Evolutionary conservation across 92 coral and sea anemone genomes (phyloP), one percentile per base, ranked within the genome.

Genomic region (Siderastrea radians): DNA sequence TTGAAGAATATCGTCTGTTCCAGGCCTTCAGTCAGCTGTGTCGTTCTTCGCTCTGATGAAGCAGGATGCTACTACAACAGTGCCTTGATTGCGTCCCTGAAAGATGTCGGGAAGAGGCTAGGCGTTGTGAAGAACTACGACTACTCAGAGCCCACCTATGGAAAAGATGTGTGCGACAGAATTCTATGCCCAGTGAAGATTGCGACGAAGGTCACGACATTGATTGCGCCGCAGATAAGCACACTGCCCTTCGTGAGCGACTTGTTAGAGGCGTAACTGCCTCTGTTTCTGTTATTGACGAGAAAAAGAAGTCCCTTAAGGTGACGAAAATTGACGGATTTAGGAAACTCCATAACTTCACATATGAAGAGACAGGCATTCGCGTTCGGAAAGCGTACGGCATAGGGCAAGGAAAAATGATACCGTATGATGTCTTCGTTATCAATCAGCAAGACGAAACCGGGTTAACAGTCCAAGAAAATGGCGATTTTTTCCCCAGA

Each of bases 121-220:
- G 78, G 78, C 53, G 45, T 73, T 49, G 59, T 73, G 7, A 38
- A 45, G 38, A 11, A 55, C n/a, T 73, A 73, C 45, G 78, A 73
- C 59, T 73, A n/a, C 38, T 48, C 78, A 45, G 78, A 73, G 78
- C 78, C 68, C 2, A 1, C 6, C 14, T 46, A 45, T 68, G 74
- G 74, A 43, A 68, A 68, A 68, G 74, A 68, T 12, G 51, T 68
- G 13, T 60, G 88, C 46, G 88, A 84, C 19, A 26, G 58, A 45
- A 72, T 84, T 44, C 15, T 74, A 6, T 90, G 90, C 50, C 77
- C 93, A 1, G 84, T 89, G 87, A 90, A 86, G 48, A 59, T 63
- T 90, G 90, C 74, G 57, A 91, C 59, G 84, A 91, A 73, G 94
- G 91, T 3, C 92, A 72, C 72, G 80, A 78, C 76, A 80, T 83